phyloP scores from a whole-genome alignment of 1,140 invertebrate genomes.

The Uloborus diversus region DNA sequence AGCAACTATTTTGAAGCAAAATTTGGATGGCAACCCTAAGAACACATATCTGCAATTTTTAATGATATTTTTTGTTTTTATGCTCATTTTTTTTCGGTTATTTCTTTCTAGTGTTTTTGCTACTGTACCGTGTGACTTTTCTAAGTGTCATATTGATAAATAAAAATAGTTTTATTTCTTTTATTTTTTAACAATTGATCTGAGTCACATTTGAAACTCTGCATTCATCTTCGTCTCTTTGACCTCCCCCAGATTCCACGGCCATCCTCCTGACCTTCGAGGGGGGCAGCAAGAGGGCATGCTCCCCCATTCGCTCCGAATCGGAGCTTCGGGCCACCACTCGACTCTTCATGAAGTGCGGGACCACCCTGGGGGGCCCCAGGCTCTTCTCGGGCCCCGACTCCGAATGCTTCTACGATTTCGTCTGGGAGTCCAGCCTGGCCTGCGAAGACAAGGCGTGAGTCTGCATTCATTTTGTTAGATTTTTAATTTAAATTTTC shows the following conservation, averaged over 20 bases:
- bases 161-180: neutral
- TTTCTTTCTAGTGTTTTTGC: no score
- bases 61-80: no score
- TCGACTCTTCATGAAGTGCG: slow-evolving; percentile 50
- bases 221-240: no score
- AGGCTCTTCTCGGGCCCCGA: slow-evolving; percentile 29
- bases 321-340: neutral
- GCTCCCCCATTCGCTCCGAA: neutral
- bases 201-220: no score
- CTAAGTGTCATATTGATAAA: no score
- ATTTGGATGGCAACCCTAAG: no score
- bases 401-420: slow-evolving; percentile 62
- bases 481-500: neutral
- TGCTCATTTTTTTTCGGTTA: no score
- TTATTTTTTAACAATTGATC: neutral
- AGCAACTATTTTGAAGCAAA: no score
- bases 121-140: no score
- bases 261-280: slow-evolving; percentile 48
- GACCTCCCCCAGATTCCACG: slow-evolving; percentile 36
- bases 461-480: neutral
- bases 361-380: slow-evolving; percentile 9
- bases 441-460: slow-evolving; percentile 60
- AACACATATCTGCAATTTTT: no score
- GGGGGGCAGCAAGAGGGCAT: slow-evolving; percentile 19
- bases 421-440: slow-evolving; percentile 63